A percentile compares a stretch with the other conserved stretches of the same genome.
Evolutionary conservation across 2,888 invertebrate species (phyloP).

Genomic region (Atherix ibis): DNA sequence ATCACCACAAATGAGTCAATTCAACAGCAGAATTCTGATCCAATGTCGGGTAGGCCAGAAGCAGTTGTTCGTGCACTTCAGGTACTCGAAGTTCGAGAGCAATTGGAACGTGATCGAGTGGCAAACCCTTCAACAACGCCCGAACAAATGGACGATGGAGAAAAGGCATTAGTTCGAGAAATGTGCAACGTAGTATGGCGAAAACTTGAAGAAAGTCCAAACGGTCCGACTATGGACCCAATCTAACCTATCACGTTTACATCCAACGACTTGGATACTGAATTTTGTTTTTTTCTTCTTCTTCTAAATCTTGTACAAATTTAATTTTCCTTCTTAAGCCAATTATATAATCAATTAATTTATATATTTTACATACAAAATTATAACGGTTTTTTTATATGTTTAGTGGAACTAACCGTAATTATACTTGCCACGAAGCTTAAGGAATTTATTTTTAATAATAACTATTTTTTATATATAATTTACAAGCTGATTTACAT

Average conservation of each 20-base stretch:
- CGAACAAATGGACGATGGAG: slow-evolving; percentile 64
- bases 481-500: no score
- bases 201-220: slow-evolving; percentile 73
- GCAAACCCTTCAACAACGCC: slow-evolving; percentile 2
- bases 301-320: not conserved
- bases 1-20: slow-evolving; percentile 12
- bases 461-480: no score
- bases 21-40: slow-evolving; percentile 17
- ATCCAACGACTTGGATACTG: not conserved
- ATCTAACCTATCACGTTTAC: slow-evolving; percentile 15
- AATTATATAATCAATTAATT: not conserved
- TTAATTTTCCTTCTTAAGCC: not conserved
- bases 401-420: no score
- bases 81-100: slow-evolving; percentile 80
- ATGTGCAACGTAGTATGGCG: slow-evolving; percentile 95
- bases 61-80: slow-evolving; percentile 86
- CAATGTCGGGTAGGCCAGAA: slow-evolving; percentile 62
- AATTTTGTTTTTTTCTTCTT: slow-evolving; percentile 1
- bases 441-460: no score
- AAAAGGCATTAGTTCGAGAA: slow-evolving; percentile 83
- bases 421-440: no score
- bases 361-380: slow-evolving; percentile 2
- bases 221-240: slow-evolving; percentile 31
- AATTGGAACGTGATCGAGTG: slow-evolving; percentile 54
- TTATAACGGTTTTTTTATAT: no score